phyloP scores from a whole-genome alignment of 1,140 invertebrate genomes.

The Heterodera carotae region DNA sequence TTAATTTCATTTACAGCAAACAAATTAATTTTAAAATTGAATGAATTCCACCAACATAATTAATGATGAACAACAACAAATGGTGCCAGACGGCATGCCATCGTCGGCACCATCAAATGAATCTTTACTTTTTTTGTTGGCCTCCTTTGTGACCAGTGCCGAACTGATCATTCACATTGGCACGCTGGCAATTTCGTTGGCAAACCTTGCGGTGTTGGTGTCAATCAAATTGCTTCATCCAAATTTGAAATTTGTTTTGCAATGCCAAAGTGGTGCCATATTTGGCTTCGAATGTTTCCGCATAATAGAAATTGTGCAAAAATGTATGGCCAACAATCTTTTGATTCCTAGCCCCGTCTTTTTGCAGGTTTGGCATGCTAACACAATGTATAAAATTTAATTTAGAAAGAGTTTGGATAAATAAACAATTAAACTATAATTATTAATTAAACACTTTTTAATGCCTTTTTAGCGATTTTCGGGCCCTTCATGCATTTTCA shows the following conservation, averaged over 20 bases:
- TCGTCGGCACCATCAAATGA: too few relatives aligned
- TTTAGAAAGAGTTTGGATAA: too few relatives aligned
- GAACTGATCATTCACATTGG: not conserved
- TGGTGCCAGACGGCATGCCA: too few relatives aligned
- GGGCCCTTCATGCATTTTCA: too few relatives aligned
- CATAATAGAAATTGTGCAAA: not conserved
- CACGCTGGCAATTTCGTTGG: not conserved
- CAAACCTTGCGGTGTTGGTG: not conserved
- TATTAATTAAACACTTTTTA: not conserved
- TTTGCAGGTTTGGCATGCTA: not conserved
- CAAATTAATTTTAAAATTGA: too few relatives aligned
- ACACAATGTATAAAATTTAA: not conserved
- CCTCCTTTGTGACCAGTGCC: not conserved
- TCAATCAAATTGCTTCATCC: not conserved
- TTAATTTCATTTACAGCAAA: too few relatives aligned
- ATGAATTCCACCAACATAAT: too few relatives aligned
- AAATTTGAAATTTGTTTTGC: conserved; percentile 11
- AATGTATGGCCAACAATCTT: not conserved
- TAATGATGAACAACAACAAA: too few relatives aligned
- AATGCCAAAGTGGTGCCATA: not conserved
- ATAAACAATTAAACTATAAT: not conserved
- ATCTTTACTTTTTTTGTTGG: too few relatives aligned
- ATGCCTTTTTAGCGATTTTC: not conserved
- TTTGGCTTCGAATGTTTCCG: conserved; percentile 7
- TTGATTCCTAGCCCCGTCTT: not conserved